Evolutionary conservation across 2,888 invertebrate species (phyloP).

Genomic region (Philereme transversata): DNA sequence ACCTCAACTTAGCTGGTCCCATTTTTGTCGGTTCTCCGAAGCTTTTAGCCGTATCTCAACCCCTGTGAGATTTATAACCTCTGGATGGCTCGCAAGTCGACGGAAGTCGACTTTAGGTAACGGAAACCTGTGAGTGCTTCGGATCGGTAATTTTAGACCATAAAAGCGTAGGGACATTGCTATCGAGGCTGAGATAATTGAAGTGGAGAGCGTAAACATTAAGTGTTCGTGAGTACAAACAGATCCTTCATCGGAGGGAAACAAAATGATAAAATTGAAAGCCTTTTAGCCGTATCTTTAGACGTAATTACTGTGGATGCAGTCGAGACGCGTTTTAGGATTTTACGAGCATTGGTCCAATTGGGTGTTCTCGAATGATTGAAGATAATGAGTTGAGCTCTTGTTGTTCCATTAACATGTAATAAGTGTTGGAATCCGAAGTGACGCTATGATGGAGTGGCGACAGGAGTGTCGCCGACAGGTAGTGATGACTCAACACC

Average conservation of each 20-base stretch:
- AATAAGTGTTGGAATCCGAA: slow-evolving; percentile 71
- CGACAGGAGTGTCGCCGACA: slow-evolving; percentile 66
- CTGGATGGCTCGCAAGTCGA: slow-evolving; percentile 68
- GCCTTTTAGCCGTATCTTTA: slow-evolving; percentile 51
- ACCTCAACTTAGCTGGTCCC: slow-evolving; percentile 77
- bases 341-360: slow-evolving; percentile 50
- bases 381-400: slow-evolving; percentile 58
- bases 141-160: slow-evolving; percentile 64
- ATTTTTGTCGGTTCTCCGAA: slow-evolving; percentile 72
- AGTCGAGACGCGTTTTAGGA: slow-evolving; percentile 43
- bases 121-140: slow-evolving; percentile 69
- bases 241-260: slow-evolving; percentile 49
- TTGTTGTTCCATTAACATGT: slow-evolving; percentile 72
- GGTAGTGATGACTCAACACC: slow-evolving; percentile 73
- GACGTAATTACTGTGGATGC: slow-evolving; percentile 43
- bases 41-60: slow-evolving; percentile 77
- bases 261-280: slow-evolving; percentile 52
- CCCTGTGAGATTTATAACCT: slow-evolving; percentile 72
- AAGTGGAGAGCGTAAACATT: slow-evolving; percentile 46
- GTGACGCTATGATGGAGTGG: slow-evolving; percentile 71
- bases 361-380: slow-evolving; percentile 57
- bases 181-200: slow-evolving; percentile 57
- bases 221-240: slow-evolving; percentile 49
- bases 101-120: slow-evolving; percentile 74
- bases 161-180: slow-evolving; percentile 59